phyloP scores from a whole-genome alignment of 2,888 invertebrate genomes.

The Drosophila maculinotata region DNA sequence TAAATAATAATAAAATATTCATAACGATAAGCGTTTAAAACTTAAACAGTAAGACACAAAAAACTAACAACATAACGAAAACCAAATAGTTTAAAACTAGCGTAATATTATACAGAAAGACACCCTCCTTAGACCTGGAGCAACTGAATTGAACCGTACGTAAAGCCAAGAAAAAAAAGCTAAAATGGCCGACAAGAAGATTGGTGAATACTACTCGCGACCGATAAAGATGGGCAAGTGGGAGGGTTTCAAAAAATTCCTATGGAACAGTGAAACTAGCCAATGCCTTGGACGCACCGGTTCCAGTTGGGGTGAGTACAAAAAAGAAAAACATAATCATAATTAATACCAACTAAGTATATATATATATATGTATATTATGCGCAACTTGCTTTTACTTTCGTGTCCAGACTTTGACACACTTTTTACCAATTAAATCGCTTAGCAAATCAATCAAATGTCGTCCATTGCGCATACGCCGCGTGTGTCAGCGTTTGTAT shows the following conservation, averaged over 20 bases:
- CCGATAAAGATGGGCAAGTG: conserved; percentile 93
- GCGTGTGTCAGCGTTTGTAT: conserved; percentile 17
- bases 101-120: conserved; percentile 49
- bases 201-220: conserved; percentile 90
- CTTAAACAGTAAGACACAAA: conserved; percentile 49
- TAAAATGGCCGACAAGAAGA: conserved; percentile 92
- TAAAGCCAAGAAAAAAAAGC: conserved; percentile 42
- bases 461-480: conserved; percentile 49
- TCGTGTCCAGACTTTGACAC: conserved; percentile 1
- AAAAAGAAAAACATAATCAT: background rate
- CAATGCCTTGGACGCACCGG: conserved; percentile 96
- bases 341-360: background rate
- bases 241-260: conserved; percentile 93
- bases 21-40: conserved; percentile 66
- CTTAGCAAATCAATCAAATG: conserved; percentile 42
- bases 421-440: conserved; percentile 10
- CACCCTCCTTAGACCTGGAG: conserved; percentile 47
- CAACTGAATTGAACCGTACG: conserved; percentile 42
- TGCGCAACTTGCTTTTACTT: background rate
- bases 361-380: background rate
- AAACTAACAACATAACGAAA: conserved; percentile 35
- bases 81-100: conserved; percentile 64
- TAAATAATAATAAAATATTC: conserved; percentile 43
- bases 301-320: conserved; percentile 96
- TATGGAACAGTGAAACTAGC: conserved; percentile 96